phyloP scores from a whole-genome alignment of 30 jellyfish, hydroid and myxozoan species.

The Cassiopea andromeda region DNA sequence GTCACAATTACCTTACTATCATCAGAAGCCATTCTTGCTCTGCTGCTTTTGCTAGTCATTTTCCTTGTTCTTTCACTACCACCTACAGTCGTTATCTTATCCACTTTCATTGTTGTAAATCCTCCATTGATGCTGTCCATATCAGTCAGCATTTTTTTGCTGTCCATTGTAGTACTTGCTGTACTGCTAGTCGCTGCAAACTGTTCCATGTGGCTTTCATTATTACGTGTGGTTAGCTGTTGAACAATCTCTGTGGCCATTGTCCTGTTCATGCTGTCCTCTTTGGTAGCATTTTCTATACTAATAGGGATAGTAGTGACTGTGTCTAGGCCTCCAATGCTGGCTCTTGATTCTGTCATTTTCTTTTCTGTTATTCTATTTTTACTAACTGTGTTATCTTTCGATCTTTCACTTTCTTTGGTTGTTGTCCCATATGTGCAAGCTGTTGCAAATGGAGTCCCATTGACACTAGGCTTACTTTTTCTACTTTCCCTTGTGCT shows the following conservation, averaged over 20 bases:
- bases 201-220: background rate
- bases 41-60: background rate
- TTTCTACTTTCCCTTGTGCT: background rate
- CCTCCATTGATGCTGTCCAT: background rate
- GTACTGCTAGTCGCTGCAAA: background rate
- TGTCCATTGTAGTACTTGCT: background rate
- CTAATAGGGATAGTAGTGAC: no score
- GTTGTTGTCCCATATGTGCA: background rate
- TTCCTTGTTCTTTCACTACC: background rate
- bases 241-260: background rate
- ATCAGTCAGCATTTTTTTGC: background rate
- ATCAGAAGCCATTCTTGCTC: background rate
- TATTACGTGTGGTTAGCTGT: background rate
- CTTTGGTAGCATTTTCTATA: no score
- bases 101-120: background rate
- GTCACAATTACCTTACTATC: background rate
- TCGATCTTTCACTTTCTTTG: background rate
- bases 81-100: background rate
- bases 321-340: background rate
- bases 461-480: no score
- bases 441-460: background rate
- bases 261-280: background rate
- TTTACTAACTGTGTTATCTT: no score
- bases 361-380: background rate
- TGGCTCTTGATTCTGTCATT: background rate